phyloP scores from a whole-genome alignment of 2,888 invertebrate genomes.

The Drosophila crucigera region DNA sequence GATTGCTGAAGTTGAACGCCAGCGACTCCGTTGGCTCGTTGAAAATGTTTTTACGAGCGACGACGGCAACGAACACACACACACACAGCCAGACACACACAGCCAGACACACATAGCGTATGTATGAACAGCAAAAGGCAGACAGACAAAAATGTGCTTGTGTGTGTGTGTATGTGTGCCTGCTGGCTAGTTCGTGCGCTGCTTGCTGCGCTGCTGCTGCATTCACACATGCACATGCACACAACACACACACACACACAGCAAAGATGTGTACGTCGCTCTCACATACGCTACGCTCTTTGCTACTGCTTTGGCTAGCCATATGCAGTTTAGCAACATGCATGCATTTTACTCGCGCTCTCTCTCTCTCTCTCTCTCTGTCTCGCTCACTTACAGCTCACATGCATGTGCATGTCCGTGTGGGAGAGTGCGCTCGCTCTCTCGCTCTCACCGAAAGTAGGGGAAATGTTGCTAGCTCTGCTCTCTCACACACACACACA shows the following conservation, averaged over 20 bases:
- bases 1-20: constrained; percentile 83
- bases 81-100: constrained; percentile 22
- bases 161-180: constrained; percentile 16
- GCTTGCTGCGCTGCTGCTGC: constrained; percentile 60
- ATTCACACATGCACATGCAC: constrained; percentile 42
- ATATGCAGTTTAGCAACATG: constrained; percentile 67
- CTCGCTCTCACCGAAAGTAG: constrained; percentile 69
- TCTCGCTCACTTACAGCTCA: constrained; percentile 3
- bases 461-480: constrained; percentile 75
- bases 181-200: constrained; percentile 47
- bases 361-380: constrained; percentile 23
- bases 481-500: constrained; percentile 13
- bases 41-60: constrained; percentile 77
- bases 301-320: constrained; percentile 30
- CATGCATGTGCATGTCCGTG: constrained; percentile 25
- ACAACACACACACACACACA: constrained; percentile 15
- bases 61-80: constrained; percentile 57
- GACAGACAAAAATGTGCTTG: constrained; percentile 57
- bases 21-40: constrained; percentile 84
- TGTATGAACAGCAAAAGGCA: constrained; percentile 43
- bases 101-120: constrained; percentile 16
- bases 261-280: constrained; percentile 29
- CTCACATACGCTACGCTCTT: constrained; percentile 57
- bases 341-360: constrained; percentile 27
- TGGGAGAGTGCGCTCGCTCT: constrained; percentile 41